phyloP scores from a whole-genome alignment of 1,140 invertebrate species.

The Leptinotarsa lineolata region DNA sequence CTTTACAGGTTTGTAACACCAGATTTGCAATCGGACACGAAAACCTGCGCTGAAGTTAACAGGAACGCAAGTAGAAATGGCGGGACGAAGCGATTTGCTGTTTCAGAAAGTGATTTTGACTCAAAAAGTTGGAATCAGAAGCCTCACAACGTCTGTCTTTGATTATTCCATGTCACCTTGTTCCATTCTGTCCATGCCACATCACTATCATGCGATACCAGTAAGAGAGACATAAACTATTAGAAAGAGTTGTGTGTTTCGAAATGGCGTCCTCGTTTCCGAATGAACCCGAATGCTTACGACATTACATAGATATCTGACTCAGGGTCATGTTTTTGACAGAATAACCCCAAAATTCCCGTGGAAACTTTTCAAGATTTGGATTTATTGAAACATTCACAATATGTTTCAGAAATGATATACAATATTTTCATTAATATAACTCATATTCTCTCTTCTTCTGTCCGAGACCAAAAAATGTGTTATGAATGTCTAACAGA shows the following conservation, averaged over 20 bases:
- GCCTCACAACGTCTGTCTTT: constrained; percentile 25
- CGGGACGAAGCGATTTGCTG: constrained; percentile 21
- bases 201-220: background rate
- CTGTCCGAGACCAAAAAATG: too few relatives aligned
- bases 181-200: background rate
- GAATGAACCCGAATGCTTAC: background rate
- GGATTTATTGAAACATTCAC: too few relatives aligned
- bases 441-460: too few relatives aligned
- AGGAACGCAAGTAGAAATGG: constrained; percentile 23
- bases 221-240: background rate
- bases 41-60: background rate
- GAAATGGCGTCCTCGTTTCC: background rate
- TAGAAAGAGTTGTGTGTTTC: background rate
- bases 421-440: too few relatives aligned
- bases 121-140: background rate
- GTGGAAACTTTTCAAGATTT: too few relatives aligned
- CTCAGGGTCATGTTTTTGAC: too few relatives aligned
- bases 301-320: background rate
- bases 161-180: constrained; percentile 10
- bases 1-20: constrained; percentile 23
- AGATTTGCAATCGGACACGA: constrained; percentile 4
- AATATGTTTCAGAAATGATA: too few relatives aligned
- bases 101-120: constrained; percentile 24
- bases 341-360: too few relatives aligned
- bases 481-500: too few relatives aligned